A percentile compares a stretch with the other conserved stretches of the same genome.
phyloP scores from a whole-genome alignment of 1,140 invertebrate species.

The Caenorhabditis inopinata region DNA sequence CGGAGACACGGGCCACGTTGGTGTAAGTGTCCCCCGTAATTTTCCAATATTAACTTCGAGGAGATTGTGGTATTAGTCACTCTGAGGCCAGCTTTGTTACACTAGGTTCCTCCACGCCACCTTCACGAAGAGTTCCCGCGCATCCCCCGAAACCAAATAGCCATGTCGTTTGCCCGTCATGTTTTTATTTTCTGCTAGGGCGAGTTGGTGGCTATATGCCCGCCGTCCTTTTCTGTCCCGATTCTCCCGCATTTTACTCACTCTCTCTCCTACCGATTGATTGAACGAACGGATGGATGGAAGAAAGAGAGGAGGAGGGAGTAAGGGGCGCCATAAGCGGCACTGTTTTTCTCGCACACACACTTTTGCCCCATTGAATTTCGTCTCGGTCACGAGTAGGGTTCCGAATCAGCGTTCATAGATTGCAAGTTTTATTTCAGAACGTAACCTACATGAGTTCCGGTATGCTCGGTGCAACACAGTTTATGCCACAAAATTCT shows the following conservation, averaged over 20 bases:
- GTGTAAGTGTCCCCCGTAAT: background rate
- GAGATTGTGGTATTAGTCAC: background rate
- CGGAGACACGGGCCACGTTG: constrained; percentile 14
- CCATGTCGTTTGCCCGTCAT: constrained; percentile 19
- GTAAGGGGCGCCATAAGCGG: constrained; percentile 28
- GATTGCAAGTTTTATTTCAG: background rate
- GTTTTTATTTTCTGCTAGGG: constrained; percentile 19
- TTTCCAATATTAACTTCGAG: too few species aligned
- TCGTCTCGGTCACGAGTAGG: background rate
- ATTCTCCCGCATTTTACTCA: background rate
- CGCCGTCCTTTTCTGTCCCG: background rate
- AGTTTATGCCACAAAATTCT: constrained; percentile 4
- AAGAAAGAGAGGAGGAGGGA: background rate
- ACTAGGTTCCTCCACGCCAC: background rate
- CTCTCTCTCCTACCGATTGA: constrained; percentile 29
- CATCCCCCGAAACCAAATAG: background rate
- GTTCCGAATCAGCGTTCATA: background rate
- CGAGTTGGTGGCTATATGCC: constrained; percentile 23
- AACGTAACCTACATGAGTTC: constrained; percentile 4
- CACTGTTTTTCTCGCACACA: constrained; percentile 17
- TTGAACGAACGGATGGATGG: constrained; percentile 15
- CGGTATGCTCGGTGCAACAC: constrained; percentile 8
- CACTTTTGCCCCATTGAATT: constrained; percentile 15
- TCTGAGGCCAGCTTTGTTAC: background rate
- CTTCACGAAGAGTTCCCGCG: constrained; percentile 6